Conservation (phyloP, 2,113 vertebrate species). For the Vulpes lagopus region DNA sequence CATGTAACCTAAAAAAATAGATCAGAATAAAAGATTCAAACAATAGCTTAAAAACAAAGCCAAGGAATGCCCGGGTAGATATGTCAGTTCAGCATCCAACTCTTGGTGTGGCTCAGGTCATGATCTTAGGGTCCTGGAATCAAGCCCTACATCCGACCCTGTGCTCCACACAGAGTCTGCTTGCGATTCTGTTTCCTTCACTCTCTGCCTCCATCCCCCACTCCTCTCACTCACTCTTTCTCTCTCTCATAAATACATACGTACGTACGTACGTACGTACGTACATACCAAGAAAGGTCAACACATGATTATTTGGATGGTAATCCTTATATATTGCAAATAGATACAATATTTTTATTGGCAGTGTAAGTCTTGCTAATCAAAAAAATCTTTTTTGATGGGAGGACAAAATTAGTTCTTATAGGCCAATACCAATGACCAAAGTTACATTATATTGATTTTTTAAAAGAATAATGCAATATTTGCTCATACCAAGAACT, state of each 20-base stretch:
- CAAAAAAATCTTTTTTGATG: not conserved
- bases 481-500: not conserved
- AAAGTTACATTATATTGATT: not conserved
- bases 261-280: not conserved
- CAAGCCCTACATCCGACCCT: not conserved
- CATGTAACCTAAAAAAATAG: not conserved
- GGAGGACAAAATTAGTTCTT: not conserved
- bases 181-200: not conserved
- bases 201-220: too few relatives aligned
- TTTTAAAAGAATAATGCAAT: slow-evolving; percentile 8
- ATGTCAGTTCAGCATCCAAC: not conserved
- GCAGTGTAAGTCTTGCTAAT: not conserved
- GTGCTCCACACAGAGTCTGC: not conserved
- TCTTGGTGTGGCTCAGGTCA: not conserved
- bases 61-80: not conserved
- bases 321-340: not conserved
- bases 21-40: slow-evolving; percentile 22
- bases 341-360: not conserved
- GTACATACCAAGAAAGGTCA: not conserved
- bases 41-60: not conserved
- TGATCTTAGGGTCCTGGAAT: not conserved
- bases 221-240: rapidly evolving
- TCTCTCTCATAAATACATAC: not conserved
- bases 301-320: not conserved
- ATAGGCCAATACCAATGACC: not conserved